Base-by-base conservation (phyloP, 2,888 invertebrate species). In the Frankliniella fusca region DNA sequence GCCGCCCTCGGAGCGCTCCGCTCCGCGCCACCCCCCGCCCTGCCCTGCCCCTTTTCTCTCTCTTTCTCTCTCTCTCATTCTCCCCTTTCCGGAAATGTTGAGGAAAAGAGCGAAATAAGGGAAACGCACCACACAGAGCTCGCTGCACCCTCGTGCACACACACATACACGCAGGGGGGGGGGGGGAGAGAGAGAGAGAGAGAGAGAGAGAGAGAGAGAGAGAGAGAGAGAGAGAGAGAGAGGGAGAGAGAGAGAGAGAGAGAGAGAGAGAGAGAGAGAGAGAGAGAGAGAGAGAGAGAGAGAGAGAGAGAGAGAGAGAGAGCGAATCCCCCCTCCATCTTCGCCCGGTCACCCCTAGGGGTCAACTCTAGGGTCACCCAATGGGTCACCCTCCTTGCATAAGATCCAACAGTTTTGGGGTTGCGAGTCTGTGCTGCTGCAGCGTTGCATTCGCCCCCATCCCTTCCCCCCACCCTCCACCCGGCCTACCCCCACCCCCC, bases 351-450 rank as follows among this genome's bases (percentile, higher is more conserved):
- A n/a, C 27, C 23, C 27, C 27, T 12, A n/a, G 18, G n/a, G 70
- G 70, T 76, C 70, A 76, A n/a, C 70, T 8, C 27, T 12, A 27
- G 70, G 70, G 70, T 76, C 70, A 76, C 27, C 70, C 23, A 3
- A 23, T 23, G 70, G 70, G 23, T 27, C 70, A 76, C 70, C 70
- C 70, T 76, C 70, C 70, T 76, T 76, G 70, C 70, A 76, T 76
- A 76, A 76, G 70, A 76, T 76, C 70, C 70, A 76, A 76, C 70
- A 76, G 27, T 76, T 76, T 76, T 76, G 70, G 70, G 70, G 70
- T 76, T 76, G 70, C 23, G 70, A 54, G 54, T 20, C 54, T 54
- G 11, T 54, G 54, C 23, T 70, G 70, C 70, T 23, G 70, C 70
- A n/a, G 54, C 54, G 61, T 38, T 15, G 61, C 61, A 61, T 15